Conservation (phyloP, 2,113 vertebrate species). For the Phyllostomus hastatus region DNA sequence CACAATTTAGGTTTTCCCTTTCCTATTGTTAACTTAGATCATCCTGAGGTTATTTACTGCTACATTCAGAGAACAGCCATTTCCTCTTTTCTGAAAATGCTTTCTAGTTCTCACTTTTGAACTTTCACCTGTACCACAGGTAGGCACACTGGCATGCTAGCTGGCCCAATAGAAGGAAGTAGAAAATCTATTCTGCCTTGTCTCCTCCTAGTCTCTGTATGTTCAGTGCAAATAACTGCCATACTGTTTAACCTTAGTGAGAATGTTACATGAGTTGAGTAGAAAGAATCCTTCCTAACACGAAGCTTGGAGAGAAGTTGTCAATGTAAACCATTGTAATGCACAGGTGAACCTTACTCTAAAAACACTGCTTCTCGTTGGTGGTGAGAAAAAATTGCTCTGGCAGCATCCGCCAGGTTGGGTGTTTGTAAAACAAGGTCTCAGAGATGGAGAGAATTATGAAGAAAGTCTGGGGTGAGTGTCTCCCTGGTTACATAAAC, state of each 20-base stretch:
- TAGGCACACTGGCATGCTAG: neutral
- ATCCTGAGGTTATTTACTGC: neutral
- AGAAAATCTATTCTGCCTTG: neutral
- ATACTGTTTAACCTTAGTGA: neutral
- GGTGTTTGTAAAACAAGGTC: neutral
- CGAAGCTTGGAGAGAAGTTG: neutral
- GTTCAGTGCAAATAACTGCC: neutral
- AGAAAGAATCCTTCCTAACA: neutral
- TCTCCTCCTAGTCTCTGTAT: neutral
- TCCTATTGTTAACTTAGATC: neutral
- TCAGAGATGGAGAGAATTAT: neutral
- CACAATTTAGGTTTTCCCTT: neutral
- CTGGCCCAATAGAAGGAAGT: neutral
- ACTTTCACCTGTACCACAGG: neutral
- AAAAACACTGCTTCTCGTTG: neutral
- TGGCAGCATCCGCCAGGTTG: neutral
- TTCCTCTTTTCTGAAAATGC: neutral
- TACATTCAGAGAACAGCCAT: neutral
- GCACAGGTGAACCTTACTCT: neutral
- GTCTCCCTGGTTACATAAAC: neutral
- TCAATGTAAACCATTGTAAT: neutral
- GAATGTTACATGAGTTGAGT: neutral
- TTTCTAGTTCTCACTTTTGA: neutral
- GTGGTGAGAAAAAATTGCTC: neutral
- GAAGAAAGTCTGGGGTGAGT: neutral